Conservation (phyloP, 2,888 invertebrate genomes). For the Eupeodes latifasciatus region DNA sequence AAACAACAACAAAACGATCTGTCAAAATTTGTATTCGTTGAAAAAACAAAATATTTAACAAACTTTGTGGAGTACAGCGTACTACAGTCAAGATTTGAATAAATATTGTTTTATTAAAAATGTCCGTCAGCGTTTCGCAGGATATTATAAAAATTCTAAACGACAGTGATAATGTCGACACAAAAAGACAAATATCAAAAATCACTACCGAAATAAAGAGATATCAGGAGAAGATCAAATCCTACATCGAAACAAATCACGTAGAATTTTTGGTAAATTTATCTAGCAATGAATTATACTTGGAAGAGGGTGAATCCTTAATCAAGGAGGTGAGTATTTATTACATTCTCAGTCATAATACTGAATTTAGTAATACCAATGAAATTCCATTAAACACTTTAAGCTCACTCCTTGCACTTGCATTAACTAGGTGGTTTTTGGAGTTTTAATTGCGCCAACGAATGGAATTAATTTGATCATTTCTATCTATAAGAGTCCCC, state of each 20-base stretch:
- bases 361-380: neutral
- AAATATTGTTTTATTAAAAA: slow-evolving; percentile 3
- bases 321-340: slow-evolving; percentile 78
- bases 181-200: slow-evolving; percentile 80
- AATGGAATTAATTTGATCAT: too few relatives aligned
- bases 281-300: slow-evolving; percentile 80
- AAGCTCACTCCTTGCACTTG: too few relatives aligned
- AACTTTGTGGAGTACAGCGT: neutral
- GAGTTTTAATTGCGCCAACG: too few relatives aligned
- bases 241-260: slow-evolving; percentile 83
- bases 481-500: too few relatives aligned
- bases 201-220: slow-evolving; percentile 81
- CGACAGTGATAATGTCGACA: slow-evolving; percentile 77
- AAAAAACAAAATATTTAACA: slow-evolving; percentile 3
- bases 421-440: too few relatives aligned
- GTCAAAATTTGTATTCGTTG: slow-evolving; percentile 54
- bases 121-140: slow-evolving; percentile 74
- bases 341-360: neutral
- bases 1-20: slow-evolving; percentile 10
- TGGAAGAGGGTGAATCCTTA: slow-evolving; percentile 81
- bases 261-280: slow-evolving; percentile 82
- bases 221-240: slow-evolving; percentile 81
- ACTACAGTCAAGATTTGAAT: neutral
- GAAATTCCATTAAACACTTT: too few relatives aligned
- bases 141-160: slow-evolving; percentile 77